A percentile compares a stretch with the other conserved stretches of the same genome.
Evolutionary conservation across 1,140 invertebrate genomes (phyloP).

Genomic region (Batillaria attramentaria): DNA sequence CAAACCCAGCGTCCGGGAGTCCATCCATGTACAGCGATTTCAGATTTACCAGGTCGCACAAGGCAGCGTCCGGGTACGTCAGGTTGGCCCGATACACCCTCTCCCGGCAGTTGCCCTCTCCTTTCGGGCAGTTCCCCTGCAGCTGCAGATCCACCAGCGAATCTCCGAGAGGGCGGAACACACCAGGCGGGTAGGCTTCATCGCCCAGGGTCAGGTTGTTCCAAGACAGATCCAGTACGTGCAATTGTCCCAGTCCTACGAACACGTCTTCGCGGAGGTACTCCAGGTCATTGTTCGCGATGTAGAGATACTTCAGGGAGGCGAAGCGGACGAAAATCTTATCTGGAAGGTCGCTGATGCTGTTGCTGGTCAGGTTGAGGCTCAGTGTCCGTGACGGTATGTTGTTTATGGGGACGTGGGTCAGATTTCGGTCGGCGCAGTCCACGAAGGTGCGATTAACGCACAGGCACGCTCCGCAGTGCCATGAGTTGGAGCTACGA

Average conservation of each 20-base stretch:
- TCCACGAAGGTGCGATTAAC: too few relatives aligned
- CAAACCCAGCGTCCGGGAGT: background rate
- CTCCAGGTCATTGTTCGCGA: slow-evolving; percentile 18
- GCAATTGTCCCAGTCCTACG: background rate
- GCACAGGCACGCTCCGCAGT: too few relatives aligned
- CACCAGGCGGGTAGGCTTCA: background rate
- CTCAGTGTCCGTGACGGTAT: too few relatives aligned
- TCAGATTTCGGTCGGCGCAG: too few relatives aligned
- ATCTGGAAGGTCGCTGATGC: background rate
- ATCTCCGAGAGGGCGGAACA: background rate
- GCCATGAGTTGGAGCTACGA: too few relatives aligned
- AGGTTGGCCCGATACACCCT: too few relatives aligned
- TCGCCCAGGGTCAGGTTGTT: background rate
- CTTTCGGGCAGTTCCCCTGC: background rate
- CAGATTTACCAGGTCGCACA: background rate
- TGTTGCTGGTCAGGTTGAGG: background rate
- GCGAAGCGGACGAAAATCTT: background rate
- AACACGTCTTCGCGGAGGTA: background rate
- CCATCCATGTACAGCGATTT: background rate
- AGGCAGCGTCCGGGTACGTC: background rate
- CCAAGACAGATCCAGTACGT: background rate
- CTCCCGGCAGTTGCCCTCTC: background rate
- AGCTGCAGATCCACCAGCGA: background rate
- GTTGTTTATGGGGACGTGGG: too few relatives aligned
- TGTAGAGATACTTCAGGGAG: background rate